Conservation (phyloP, 37 sponge, comb jelly and placozoan genomes). For the Aphrocallistes beatrix region DNA sequence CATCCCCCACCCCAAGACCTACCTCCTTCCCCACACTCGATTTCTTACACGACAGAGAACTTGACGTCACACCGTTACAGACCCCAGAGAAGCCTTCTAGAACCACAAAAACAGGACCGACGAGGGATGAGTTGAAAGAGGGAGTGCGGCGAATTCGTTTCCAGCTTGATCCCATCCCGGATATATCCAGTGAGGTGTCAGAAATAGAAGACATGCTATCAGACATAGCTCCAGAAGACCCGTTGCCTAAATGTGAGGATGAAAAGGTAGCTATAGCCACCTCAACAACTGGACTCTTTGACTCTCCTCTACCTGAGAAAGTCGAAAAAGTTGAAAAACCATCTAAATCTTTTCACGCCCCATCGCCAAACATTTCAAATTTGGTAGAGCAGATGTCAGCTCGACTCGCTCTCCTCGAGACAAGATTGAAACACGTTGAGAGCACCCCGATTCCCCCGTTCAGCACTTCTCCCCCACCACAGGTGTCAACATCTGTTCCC, state of each 20-base stretch:
- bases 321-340: background rate
- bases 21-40: background rate
- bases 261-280: background rate
- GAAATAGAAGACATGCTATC: background rate
- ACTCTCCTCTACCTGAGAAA: background rate
- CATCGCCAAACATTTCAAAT: conserved; percentile 30
- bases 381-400: conserved; percentile 52
- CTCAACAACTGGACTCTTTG: background rate
- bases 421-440: conserved; percentile 13
- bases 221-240: background rate
- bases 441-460: background rate
- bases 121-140: background rate
- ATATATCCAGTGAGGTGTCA: background rate
- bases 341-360: no score
- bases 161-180: conserved; percentile 1
- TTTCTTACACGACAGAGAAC: background rate
- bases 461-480: background rate
- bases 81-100: background rate
- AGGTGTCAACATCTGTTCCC: background rate
- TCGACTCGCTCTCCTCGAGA: conserved; percentile 50
- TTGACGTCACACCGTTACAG: background rate
- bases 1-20: background rate
- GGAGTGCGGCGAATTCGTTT: background rate
- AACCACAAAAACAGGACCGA: background rate
- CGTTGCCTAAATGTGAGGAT: background rate